Evolutionary conservation across 1,140 invertebrate genomes (phyloP), one percentile per base, ranked within the genome.

Genomic region (Glomeris maerens): DNA sequence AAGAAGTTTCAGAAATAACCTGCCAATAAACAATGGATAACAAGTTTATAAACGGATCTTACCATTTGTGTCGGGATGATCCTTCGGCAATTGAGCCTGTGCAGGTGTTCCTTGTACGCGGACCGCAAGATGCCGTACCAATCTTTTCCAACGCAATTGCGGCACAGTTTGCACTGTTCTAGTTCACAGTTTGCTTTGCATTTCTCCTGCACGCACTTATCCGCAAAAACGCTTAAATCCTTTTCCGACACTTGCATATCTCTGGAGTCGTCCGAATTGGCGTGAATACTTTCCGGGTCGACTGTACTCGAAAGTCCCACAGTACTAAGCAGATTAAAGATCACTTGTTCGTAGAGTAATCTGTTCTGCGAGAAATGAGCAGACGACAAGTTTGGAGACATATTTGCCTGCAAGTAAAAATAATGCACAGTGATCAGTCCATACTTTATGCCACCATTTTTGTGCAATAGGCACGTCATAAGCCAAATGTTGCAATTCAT

Each of bases 301-400:
- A 17, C 28, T 55, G 23, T 31, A 58, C 72, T 68, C 1, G 72
- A 75, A 2, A 95, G 64, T 0, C 91, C 89, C n/a, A 85, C 76
- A 5, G 96, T 59, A 29, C 78, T 74, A 27, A 97, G 78, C 31
- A 91, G 60, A 65, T 84, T 93, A 61, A 81, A 92, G 2, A 97
- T 57, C 2, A 97, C 83, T 72, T 96, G 90, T 60, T 96, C 85
- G 57, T 97, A 97, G 0, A 98, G 64, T 7, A 89, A 62, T 52
- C 78, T 77, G 65, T 97, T 97, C 0, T 78, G 80, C 38, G 80
- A 78, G 66, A 84, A 97, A 69, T 98, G 91, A 0, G 81, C 80
- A 0, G 91, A 94, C 0, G 88, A 93, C 22, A 97, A 72, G 72
- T 98, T 97, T 0, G 93, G 94, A 26, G 89, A 94, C 93, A 97